A percentile compares a stretch with the other conserved stretches of the same genome.
Evolutionary conservation across 2,113 vertebrate species (phyloP).

Genomic region (Conger conger): DNA sequence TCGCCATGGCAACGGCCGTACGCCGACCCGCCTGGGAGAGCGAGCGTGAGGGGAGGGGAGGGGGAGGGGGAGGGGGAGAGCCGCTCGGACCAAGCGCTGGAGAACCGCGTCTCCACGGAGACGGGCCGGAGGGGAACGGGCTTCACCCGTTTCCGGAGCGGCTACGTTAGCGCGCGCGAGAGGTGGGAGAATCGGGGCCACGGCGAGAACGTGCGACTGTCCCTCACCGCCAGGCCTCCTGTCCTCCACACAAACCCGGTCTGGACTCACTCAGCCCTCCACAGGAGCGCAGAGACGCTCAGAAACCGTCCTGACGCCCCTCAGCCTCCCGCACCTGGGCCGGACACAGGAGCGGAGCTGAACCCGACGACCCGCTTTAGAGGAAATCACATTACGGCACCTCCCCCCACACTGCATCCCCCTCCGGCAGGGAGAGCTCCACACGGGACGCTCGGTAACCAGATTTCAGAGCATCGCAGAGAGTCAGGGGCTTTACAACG

Average conservation of each 20-base stretch:
- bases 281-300: conserved; percentile 9
- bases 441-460: background rate
- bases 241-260: no score
- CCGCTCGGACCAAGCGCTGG: background rate
- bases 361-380: conserved; percentile 38
- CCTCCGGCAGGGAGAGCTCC: background rate
- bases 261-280: no score
- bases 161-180: background rate
- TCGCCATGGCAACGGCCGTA: conserved; percentile 50
- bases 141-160: no score
- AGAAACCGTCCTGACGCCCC: conserved; percentile 8
- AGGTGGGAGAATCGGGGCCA: no score
- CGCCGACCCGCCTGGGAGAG: conserved; percentile 35
- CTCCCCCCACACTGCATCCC: background rate
- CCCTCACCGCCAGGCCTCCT: no score
- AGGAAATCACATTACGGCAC: background rate
- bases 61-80: background rate
- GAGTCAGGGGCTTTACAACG: background rate
- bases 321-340: conserved; percentile 34
- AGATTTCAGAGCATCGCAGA: background rate
- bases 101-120: background rate
- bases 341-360: conserved; percentile 35
- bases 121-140: no score
- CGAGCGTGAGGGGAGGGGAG: background rate
- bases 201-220: no score